These are phyloP conservation scores for Aspiorhynchus laticeps DNA, from an alignment of 2,113 vertebrate species.

Conservation along the genomic window DNA sequence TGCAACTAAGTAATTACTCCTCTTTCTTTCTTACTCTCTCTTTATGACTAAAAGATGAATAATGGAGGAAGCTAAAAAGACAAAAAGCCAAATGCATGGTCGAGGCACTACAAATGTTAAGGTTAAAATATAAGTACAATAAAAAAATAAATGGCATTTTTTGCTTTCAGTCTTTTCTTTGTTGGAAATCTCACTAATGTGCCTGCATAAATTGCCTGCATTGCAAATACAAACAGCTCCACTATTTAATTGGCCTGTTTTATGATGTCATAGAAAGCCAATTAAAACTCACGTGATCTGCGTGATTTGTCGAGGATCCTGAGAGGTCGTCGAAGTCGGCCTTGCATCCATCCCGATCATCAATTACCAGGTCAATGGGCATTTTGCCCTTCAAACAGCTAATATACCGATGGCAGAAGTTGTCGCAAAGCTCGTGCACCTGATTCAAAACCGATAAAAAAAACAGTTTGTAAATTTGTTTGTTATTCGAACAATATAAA, in stretches of 20 bases:
- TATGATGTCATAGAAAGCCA: neutral
- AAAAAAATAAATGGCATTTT: neutral
- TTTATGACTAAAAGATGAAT: neutral
- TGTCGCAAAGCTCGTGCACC: conserved; percentile 98
- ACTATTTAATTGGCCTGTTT: neutral
- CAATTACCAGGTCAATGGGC: conserved; percentile 98
- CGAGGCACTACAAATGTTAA: neutral
- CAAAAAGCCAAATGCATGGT: neutral
- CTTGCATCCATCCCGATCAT: conserved; percentile 94
- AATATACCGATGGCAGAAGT: conserved; percentile 98
- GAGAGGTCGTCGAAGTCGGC: conserved; percentile 95
- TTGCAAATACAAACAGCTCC: neutral
- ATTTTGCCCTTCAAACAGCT: conserved; percentile 98
- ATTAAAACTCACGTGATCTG: conserved; percentile 88
- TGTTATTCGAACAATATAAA: neutral
- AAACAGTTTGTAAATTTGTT: too few relatives aligned
- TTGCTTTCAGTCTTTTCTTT: neutral
- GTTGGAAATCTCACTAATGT: neutral
- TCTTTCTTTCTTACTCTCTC: neutral
- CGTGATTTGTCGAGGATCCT: conserved; percentile 92
- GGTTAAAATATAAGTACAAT: too few relatives aligned
- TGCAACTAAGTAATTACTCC: neutral
- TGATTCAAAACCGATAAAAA: conserved; percentile 60
- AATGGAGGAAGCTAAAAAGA: neutral
- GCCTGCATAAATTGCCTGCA: neutral